Conservation (phyloP, 2,113 vertebrate species). For the Tragelaphus strepsiceros region DNA sequence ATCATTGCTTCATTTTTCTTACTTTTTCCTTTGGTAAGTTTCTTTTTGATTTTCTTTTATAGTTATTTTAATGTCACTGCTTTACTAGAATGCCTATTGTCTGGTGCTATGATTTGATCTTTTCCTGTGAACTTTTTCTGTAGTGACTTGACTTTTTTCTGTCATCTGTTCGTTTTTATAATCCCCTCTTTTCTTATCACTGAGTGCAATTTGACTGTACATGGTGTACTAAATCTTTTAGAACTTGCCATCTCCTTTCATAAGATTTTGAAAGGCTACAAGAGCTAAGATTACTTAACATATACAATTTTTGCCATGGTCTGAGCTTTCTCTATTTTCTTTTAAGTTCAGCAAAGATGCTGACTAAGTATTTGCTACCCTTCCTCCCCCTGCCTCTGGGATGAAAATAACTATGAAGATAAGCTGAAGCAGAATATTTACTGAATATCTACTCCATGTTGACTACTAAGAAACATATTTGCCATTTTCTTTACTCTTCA, state of each 20-base stretch:
- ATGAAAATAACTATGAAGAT: neutral
- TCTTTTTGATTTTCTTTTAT: neutral
- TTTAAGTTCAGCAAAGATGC: neutral
- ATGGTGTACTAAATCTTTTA: conserved; percentile 14
- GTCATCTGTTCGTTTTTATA: neutral
- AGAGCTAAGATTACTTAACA: neutral
- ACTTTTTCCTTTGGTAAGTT: neutral
- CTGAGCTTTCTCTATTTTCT: neutral
- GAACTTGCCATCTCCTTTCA: neutral
- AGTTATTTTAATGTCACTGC: neutral
- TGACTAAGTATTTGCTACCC: neutral
- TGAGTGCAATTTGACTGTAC: neutral
- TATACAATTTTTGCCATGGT: neutral
- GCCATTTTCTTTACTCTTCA: neutral
- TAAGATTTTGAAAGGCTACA: conserved; percentile 33
- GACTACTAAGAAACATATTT: neutral
- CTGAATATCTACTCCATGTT: neutral
- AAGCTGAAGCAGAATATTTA: neutral
- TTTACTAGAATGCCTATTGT: neutral
- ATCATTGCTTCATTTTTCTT: neutral
- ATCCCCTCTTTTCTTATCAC: neutral
- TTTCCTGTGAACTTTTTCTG: conserved; percentile 15
- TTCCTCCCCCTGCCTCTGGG: neutral
- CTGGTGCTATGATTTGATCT: conserved; percentile 2
- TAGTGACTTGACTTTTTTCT: neutral